A percentile compares a stretch with the other conserved stretches of the same genome.
These are phyloP conservation scores for Drosophila neocordata DNA, from an alignment of 1,140 invertebrate genomes.

Conservation along the genomic window DNA sequence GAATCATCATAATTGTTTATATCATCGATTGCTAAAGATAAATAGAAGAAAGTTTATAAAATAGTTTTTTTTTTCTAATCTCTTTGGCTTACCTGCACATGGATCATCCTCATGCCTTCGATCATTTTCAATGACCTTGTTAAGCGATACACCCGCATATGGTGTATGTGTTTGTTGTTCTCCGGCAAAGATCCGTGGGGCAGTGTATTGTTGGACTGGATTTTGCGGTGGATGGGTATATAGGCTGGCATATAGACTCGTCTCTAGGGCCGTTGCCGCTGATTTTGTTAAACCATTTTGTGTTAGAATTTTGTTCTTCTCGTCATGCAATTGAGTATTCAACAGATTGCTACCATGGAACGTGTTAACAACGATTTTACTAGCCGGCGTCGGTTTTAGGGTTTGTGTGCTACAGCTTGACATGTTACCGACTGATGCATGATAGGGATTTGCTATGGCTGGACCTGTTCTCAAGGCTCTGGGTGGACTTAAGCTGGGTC, in stretches of 20 bases:
- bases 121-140: constrained; percentile 53
- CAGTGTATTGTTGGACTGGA: constrained; percentile 23
- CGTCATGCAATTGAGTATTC: constrained; percentile 66
- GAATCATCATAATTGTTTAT: constrained; percentile 74
- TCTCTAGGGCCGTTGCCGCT: constrained; percentile 71
- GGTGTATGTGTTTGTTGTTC: constrained; percentile 36
- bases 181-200: constrained; percentile 33
- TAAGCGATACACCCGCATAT: constrained; percentile 70
- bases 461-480: constrained; percentile 17
- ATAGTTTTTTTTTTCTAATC: neutral
- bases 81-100: constrained; percentile 53
- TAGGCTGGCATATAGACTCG: constrained; percentile 72
- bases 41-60: neutral
- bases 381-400: constrained; percentile 48
- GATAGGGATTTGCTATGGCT: constrained; percentile 2
- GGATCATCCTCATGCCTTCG: constrained; percentile 69
- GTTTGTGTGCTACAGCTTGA: constrained; percentile 50
- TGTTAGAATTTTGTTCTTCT: constrained; percentile 70
- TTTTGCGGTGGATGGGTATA: constrained; percentile 51
- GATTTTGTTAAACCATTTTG: constrained; percentile 80
- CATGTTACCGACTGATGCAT: constrained; percentile 13
- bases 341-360: constrained; percentile 79
- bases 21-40: constrained; percentile 71
- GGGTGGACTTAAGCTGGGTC: constrained; percentile 42
- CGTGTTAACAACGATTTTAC: constrained; percentile 78